Base-by-base conservation (phyloP, 2,113 vertebrate species). In the Delphinus delphis region DNA sequence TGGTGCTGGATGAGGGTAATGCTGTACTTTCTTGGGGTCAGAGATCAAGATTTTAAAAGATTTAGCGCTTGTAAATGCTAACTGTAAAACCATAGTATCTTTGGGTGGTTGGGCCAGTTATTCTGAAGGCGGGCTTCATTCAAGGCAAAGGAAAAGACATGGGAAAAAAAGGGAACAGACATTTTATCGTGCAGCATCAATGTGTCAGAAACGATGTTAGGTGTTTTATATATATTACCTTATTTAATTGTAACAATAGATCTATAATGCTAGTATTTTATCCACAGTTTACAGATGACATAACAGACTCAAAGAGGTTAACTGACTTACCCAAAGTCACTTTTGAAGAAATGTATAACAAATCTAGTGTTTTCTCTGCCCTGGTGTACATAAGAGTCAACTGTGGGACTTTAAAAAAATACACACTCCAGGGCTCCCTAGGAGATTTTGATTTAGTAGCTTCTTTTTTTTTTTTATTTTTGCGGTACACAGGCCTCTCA, bases 21-120 rank as follows among this genome's bases (percentile, higher is more conserved):
- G 58, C 4, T 73, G 25, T 85, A 73, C 15, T 9, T 83, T 86
- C 18, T 44, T 12, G 28, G 23, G 23, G 26, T 71, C 36, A 65
- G 47, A 47, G 25, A n/a, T 96, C 36, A 84, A 47, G 74, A 91
- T 88, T 93, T 36, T 96, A 67, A 93, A 79, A 93, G 36, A 71
- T 71, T 87, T 71, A 83, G 44, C 14, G 41, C 33, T 88, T 36
- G 77, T 15, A 58, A 58, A 38, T 80, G 53, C 25, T 38, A 93
- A 23, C 73, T 81, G 25, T 62, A 82, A 91, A 93, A 82, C 14
- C 4, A 18, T 95, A 25, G 8, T 68, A 62, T n/a, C 3, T 65
- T 92, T 47, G 73, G 67, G 20, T 88, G 28, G 76, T 63, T 9
- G 21, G 26, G 20, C 23, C 44, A 62, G 21, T 50, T 83, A 73